Conservation (phyloP, 2,113 vertebrate species). For the Perca flavescens region DNA sequence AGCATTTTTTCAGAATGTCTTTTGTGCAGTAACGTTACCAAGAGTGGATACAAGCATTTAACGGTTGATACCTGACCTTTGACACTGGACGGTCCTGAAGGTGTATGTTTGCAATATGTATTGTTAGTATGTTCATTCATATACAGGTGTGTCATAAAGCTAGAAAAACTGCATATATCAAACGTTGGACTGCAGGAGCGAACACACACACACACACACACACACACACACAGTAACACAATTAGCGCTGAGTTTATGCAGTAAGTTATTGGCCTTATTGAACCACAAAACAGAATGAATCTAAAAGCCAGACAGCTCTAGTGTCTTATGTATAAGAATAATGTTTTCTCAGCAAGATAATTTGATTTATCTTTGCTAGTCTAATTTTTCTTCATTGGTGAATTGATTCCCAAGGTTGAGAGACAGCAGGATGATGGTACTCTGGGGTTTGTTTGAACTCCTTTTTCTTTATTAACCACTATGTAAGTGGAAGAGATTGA, state of each 20-base stretch:
- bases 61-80: constrained; percentile 50
- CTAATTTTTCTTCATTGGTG: constrained; percentile 60
- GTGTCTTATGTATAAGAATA: constrained; percentile 75
- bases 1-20: constrained; percentile 13
- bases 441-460: constrained; percentile 37
- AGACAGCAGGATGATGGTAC: constrained; percentile 51
- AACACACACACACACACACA: constrained; percentile 49
- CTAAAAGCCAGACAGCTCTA: constrained; percentile 65
- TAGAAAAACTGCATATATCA: constrained; percentile 34
- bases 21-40: neutral
- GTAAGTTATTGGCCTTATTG: constrained; percentile 69
- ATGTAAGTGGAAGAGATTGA: constrained; percentile 28
- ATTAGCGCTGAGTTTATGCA: constrained; percentile 65
- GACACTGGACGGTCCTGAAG: neutral
- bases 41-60: constrained; percentile 18
- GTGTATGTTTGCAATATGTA: neutral
- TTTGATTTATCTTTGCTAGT: constrained; percentile 72
- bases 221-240: constrained; percentile 51
- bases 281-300: constrained; percentile 67
- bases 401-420: constrained; percentile 71
- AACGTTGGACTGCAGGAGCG: constrained; percentile 22
- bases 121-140: constrained; percentile 24
- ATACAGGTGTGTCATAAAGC: constrained; percentile 14
- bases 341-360: constrained; percentile 70
- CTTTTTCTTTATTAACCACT: constrained; percentile 48